phyloP scores from a whole-genome alignment of 2,113 vertebrate species.

The Bufo bufo region DNA sequence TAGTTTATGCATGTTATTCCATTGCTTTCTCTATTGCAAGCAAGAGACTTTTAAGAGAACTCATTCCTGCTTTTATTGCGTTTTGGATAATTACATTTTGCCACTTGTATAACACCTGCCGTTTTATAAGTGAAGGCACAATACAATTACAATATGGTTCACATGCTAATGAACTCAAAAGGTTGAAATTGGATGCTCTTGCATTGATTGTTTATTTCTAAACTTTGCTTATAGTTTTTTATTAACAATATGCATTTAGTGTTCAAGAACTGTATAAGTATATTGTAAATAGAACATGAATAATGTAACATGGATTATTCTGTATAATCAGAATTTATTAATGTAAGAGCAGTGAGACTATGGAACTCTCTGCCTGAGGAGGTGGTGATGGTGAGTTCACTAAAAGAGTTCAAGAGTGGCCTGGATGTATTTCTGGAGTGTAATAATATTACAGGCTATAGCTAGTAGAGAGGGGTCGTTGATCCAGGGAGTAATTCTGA shows the following conservation, averaged over 20 bases:
- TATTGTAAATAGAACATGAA: not conserved
- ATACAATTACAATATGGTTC: conserved; percentile 45
- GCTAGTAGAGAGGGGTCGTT: no score
- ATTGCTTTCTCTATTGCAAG: not conserved
- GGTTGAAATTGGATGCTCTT: conserved; percentile 11
- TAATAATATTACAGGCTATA: no score
- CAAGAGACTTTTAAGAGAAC: not conserved
- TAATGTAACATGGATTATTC: not conserved
- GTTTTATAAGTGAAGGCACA: conserved; percentile 42
- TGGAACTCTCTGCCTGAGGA: no score
- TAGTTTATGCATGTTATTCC: not conserved
- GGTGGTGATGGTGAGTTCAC: no score
- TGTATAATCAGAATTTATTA: not conserved
- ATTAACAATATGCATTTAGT: not conserved
- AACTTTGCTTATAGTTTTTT: conserved; percentile 7
- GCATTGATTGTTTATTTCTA: conserved; percentile 5
- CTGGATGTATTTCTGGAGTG: no score
- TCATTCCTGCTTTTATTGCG: conserved; percentile 30
- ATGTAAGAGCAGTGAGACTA: not conserved
- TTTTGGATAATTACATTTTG: conserved; percentile 44
- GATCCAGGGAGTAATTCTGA: no score
- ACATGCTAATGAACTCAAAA: conserved; percentile 32
- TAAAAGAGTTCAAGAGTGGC: no score
- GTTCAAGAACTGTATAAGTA: not conserved
- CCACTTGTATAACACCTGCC: conserved; percentile 17